Evolutionary conservation across 2,888 invertebrate genomes (phyloP).

Genomic region (Xestobium rufovillosum): DNA sequence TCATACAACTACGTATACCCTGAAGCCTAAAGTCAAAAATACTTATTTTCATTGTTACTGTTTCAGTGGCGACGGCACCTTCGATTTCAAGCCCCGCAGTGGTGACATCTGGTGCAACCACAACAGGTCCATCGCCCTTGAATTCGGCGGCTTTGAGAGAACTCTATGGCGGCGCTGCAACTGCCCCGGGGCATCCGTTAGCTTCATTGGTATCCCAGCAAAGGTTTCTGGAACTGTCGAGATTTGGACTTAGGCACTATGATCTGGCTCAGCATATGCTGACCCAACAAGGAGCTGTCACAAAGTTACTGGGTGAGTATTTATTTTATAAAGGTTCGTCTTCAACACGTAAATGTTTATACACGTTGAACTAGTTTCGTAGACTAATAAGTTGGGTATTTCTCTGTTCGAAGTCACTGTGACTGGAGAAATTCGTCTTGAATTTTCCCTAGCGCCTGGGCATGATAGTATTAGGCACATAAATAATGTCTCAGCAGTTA

Average conservation of each 20-base stretch:
- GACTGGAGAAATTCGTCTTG: no score
- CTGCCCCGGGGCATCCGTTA: slow-evolving; percentile 53
- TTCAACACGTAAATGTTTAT: no score
- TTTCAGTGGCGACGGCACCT: slow-evolving; percentile 52
- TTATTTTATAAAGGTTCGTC: no score
- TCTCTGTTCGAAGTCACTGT: no score
- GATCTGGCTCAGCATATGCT: slow-evolving; percentile 87
- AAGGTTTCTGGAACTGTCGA: slow-evolving; percentile 70
- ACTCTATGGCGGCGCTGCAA: slow-evolving; percentile 38
- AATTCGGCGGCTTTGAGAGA: slow-evolving; percentile 42
- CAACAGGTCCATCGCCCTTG: slow-evolving; percentile 32
- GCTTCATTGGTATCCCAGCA: slow-evolving; percentile 71
- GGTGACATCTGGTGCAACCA: slow-evolving; percentile 36
- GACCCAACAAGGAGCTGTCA: slow-evolving; percentile 85
- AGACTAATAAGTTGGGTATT: no score
- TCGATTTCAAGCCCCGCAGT: slow-evolving; percentile 47
- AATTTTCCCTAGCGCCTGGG: no score
- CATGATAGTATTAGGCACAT: no score
- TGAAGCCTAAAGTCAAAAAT: no score
- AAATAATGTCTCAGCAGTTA: no score
- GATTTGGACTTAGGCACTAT: slow-evolving; percentile 77
- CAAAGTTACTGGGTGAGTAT: slow-evolving; percentile 78
- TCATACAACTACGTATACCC: no score
- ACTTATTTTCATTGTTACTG: no score
- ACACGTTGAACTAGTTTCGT: no score